Conservation (phyloP, 2,888 invertebrate species). For the Hydrotaea cyrtoneurina region DNA sequence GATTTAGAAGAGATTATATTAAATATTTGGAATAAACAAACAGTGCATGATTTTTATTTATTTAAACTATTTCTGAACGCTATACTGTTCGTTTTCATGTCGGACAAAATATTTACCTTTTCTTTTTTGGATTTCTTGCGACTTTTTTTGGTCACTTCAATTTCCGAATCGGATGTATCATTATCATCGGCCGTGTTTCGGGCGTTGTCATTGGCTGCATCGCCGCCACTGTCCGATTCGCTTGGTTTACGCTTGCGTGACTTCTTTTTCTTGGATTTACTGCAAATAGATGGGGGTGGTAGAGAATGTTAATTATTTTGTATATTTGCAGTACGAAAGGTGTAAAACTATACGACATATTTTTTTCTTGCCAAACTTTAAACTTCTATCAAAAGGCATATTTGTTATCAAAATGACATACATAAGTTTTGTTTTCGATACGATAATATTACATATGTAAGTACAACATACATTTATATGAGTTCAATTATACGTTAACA, state of each 20-base stretch:
- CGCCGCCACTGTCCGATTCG: conserved; percentile 80
- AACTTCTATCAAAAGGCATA: conserved; percentile 7
- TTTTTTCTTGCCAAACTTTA: background rate
- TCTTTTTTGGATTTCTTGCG: conserved; percentile 80
- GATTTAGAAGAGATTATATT: conserved; percentile 46
- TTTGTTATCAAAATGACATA: background rate
- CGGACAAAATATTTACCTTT: conserved; percentile 74
- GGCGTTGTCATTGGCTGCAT: conserved; percentile 79
- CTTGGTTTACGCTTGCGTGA: conserved; percentile 82
- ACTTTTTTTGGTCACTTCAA: conserved; percentile 76
- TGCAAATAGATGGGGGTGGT: conserved; percentile 72
- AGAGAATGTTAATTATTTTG: conserved; percentile 1
- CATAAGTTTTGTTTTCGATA: background rate
- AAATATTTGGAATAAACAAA: conserved; percentile 36
- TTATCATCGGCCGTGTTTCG: conserved; percentile 77
- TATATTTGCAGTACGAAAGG: background rate
- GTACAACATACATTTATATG: conserved; percentile 3
- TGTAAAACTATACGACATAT: background rate
- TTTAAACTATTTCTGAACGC: conserved; percentile 9
- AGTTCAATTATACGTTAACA: background rate
- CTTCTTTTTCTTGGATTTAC: conserved; percentile 82
- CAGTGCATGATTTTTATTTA: conserved; percentile 47
- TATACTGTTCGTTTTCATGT: conserved; percentile 19
- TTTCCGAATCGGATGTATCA: conserved; percentile 79
- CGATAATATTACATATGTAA: background rate